phyloP scores from a whole-genome alignment of 1,140 invertebrate genomes.

The Hylyphantes graminicola region DNA sequence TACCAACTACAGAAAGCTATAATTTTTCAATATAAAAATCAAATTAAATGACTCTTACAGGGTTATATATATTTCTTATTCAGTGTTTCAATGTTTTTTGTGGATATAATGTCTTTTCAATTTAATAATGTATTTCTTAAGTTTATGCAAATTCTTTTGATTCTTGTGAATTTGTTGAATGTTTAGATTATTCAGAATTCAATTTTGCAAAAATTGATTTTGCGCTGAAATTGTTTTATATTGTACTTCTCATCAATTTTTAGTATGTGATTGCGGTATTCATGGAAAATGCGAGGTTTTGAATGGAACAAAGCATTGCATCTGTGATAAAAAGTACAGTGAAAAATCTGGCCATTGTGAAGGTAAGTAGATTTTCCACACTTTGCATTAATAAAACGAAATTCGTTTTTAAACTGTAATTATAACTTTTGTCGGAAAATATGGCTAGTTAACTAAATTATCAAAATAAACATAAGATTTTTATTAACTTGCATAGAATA shows the following conservation, averaged over 20 bases:
- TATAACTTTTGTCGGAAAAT: neutral
- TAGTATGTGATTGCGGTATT: conserved; percentile 1
- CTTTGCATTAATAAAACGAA: neutral
- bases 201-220: neutral
- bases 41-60: too few species aligned
- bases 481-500: neutral
- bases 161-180: neutral
- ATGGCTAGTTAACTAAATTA: neutral
- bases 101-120: too few species aligned
- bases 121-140: neutral
- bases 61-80: too few species aligned
- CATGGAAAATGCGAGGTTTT: neutral
- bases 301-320: neutral
- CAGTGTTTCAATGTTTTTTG: too few species aligned
- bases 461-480: neutral
- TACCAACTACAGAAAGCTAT: too few species aligned
- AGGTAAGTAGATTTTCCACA: conserved; percentile 1
- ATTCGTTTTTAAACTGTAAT: neutral
- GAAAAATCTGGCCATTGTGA: neutral
- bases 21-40: too few species aligned
- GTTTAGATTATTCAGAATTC: neutral
- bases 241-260: neutral
- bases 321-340: neutral
- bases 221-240: neutral
- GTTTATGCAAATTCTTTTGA: neutral